Evolutionary conservation across 2,888 invertebrate genomes (phyloP), one percentile per base, ranked within the genome.

Genomic region (Biston betularia): DNA sequence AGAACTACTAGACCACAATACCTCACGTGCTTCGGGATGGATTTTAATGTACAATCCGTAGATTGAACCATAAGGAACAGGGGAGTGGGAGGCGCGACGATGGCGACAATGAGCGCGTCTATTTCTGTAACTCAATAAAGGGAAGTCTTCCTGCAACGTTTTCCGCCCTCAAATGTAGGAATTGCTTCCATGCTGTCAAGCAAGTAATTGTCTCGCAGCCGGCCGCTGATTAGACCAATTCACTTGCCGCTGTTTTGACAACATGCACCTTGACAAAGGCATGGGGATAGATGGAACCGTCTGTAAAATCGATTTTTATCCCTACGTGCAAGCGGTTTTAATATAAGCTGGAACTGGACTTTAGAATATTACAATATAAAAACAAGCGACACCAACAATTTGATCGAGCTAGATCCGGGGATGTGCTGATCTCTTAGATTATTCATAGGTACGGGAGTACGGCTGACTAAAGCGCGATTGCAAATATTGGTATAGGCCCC

Each of bases 101-200:
- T 79, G 76, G 79, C 76, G 80, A 85, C 83, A 83, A 83, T 79
- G 75, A 83, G 77, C 74, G 79, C 69, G 78, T 85, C 85, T 86
- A 87, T 87, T 86, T 86, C 79, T 75, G 73, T 75, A 70, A 69
- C 74, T 71, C 73, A 88, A 89, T 89, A 89, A 91, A 90, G 87
- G 93, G 92, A 91, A 92, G 90, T 89, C 87, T 93, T 92, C 90
- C 90, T 92, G 89, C 86, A 82, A 85, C 81, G 84, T 89, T 90
- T 91, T 93, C 92, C 92, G 92, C 89, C 89, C 88, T 90, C 90
- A 92, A 92, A 93, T 92, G 91, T 90, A 89, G 88, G 92, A 93
- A 93, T 92, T 91, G 89, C 90, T 92, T 91, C 91, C 92, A 93
- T 86, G 88, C 90, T 90, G 89, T 87, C 89, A 92, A 93, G 84